A percentile compares a stretch with the other conserved stretches of the same genome.
These are phyloP conservation scores for Antheraea yamamai DNA, from an alignment of 2,888 invertebrate species.

Conservation along the genomic window DNA sequence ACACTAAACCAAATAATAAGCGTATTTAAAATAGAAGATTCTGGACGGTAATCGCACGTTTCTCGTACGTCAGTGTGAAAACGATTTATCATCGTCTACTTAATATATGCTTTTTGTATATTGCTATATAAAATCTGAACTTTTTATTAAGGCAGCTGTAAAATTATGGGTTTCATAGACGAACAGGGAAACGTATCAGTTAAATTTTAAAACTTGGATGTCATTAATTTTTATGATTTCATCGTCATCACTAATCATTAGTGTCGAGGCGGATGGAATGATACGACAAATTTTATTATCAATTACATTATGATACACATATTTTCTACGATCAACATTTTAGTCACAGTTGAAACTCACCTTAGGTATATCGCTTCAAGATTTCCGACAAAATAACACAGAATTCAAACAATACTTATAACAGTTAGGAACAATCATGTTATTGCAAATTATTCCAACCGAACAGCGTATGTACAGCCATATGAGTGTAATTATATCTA, in stretches of 20 bases:
- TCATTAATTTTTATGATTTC: slow-evolving; percentile 14
- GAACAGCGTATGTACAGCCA: no score
- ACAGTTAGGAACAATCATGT: not conserved
- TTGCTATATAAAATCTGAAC: slow-evolving; percentile 8
- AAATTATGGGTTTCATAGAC: slow-evolving; percentile 14
- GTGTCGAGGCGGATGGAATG: not conserved
- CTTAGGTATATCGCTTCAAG: not conserved
- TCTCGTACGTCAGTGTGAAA: slow-evolving; percentile 10
- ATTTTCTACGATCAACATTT: not conserved
- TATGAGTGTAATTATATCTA: no score
- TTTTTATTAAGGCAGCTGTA: slow-evolving; percentile 16
- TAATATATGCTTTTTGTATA: slow-evolving; percentile 10
- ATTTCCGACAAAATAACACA: not conserved
- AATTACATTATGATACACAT: not conserved
- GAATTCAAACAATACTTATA: not conserved
- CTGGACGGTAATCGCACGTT: not conserved
- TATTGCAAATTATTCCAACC: no score
- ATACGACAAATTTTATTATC: slow-evolving; percentile 5
- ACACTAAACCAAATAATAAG: no score
- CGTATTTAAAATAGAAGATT: no score
- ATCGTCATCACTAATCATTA: slow-evolving; percentile 6
- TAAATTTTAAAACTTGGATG: slow-evolving; percentile 8
- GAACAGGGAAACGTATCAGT: slow-evolving; percentile 11
- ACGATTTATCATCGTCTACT: not conserved
- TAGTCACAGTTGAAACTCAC: not conserved